Evolutionary conservation across 2,113 vertebrate genomes (phyloP).

Genomic region (Gymnobelideus leadbeateri): DNA sequence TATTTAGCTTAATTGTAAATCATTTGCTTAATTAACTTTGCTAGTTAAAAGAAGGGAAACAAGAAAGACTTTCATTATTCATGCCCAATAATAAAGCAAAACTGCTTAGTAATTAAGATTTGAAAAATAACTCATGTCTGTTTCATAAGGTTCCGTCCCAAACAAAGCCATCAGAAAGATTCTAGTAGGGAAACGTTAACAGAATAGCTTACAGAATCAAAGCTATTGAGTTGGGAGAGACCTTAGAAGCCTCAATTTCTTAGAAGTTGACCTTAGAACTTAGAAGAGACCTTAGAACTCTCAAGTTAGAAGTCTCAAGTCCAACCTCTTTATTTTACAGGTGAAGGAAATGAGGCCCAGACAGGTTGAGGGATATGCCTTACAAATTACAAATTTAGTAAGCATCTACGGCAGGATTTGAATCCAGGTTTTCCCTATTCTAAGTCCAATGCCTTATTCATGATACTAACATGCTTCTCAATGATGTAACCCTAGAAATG

Average conservation of each 20-base stretch:
- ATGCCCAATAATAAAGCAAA: background rate
- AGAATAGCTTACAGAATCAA: background rate
- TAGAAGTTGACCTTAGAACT: background rate
- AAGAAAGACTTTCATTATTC: background rate
- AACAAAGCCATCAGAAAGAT: background rate
- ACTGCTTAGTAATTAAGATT: background rate
- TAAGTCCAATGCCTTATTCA: background rate
- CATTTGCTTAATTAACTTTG: background rate
- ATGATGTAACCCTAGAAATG: background rate
- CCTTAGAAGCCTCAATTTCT: background rate
- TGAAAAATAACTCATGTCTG: background rate
- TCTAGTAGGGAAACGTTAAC: background rate
- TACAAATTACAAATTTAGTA: background rate
- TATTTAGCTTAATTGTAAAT: background rate
- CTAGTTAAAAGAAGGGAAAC: constrained; percentile 32
- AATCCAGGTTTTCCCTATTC: background rate
- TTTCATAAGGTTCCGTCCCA: background rate
- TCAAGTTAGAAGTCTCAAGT: background rate
- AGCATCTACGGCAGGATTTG: background rate
- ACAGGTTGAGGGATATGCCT: background rate
- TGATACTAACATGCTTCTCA: background rate
- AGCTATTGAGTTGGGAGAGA: background rate
- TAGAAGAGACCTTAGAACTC: too few species aligned
- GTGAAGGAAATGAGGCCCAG: background rate
- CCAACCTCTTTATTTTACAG: background rate